Percentiles rank a stretch among this genome's conserved stretches.
These are phyloP conservation scores for Halcyon malimbica DNA, from an alignment of 2,113 vertebrate genomes.

Conservation along the genomic window DNA sequence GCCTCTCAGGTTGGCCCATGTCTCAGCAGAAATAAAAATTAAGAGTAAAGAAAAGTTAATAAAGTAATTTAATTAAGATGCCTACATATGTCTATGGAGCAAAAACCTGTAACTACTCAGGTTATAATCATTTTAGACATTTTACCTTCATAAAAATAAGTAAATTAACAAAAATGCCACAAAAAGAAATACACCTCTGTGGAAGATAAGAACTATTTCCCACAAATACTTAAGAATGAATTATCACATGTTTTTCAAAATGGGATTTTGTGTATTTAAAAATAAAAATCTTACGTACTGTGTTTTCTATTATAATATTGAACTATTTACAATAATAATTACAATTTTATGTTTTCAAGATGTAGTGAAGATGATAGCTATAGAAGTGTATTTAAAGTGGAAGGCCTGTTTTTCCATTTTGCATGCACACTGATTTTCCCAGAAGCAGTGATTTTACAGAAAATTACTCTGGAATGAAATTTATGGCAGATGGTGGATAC, in stretches of 20 bases:
- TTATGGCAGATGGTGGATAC: not conserved
- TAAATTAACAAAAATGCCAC: not conserved
- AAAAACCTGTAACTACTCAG: not conserved
- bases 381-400: not conserved
- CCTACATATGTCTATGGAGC: not conserved
- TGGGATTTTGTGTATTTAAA: not conserved
- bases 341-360: not conserved
- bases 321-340: not conserved
- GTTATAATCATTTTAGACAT: not conserved
- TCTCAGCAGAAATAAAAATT: not conserved
- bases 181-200: not conserved
- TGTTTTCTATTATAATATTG: not conserved
- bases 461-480: not conserved
- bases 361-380: not conserved
- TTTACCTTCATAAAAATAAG: not conserved
- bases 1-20: not conserved
- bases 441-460: not conserved
- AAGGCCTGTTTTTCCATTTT: not conserved
- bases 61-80: not conserved
- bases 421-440: rapidly evolving
- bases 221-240: not conserved
- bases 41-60: not conserved
- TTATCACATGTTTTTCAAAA: not conserved
- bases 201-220: not conserved
- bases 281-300: not conserved